Percentiles rank a stretch among this genome's conserved stretches.
Conservation (phyloP, 2,797 vertebrate species). For the Pampus argenteus region DNA sequence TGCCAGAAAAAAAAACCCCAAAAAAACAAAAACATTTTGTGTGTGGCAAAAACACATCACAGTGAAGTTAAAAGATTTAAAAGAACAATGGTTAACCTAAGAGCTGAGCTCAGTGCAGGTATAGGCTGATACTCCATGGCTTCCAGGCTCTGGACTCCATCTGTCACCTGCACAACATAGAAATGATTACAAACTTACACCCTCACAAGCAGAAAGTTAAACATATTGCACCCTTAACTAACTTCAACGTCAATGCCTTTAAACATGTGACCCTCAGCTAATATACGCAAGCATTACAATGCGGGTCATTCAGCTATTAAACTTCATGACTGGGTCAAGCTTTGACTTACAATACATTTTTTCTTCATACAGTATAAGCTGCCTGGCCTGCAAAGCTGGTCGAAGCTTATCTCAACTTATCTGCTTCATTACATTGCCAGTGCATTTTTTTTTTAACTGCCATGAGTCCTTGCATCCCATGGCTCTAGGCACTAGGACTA, state of each 20-base stretch:
- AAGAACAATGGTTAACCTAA: conserved; percentile 74
- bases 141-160: conserved; percentile 92
- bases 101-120: conserved; percentile 83
- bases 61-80: neutral
- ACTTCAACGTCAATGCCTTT: neutral
- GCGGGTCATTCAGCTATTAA: neutral
- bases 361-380: neutral
- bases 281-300: neutral
- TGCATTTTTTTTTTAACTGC: conserved; percentile 27
- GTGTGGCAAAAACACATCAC: neutral
- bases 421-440: conserved; percentile 1
- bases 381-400: neutral
- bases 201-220: neutral
- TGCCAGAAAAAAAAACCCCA: neutral
- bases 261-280: neutral
- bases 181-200: neutral
- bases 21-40: neutral
- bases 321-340: too few species aligned
- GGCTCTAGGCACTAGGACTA: conserved; percentile 16
- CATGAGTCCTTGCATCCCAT: conserved; percentile 12
- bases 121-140: conserved; percentile 94
- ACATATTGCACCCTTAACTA: neutral
- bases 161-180: conserved; percentile 85
- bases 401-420: neutral
- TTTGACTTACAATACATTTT: neutral